Percentiles rank a stretch among this genome's conserved stretches.
These are phyloP conservation scores for Synanthedon myopaeformis DNA, from an alignment of 2,888 invertebrate genomes.

Conservation along the genomic window DNA sequence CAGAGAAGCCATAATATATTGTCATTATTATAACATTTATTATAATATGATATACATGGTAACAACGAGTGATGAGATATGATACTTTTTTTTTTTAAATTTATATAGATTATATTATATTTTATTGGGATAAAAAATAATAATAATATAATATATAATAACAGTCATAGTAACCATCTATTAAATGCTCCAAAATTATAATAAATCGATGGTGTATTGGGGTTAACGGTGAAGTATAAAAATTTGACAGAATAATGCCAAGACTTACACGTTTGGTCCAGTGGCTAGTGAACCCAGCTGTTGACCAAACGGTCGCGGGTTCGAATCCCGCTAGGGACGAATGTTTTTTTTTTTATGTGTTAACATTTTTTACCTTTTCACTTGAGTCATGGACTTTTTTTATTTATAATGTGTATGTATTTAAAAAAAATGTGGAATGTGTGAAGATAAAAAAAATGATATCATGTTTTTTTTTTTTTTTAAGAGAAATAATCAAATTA, in stretches of 20 bases:
- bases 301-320: too few relatives aligned
- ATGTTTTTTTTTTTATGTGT: too few relatives aligned
- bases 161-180: slow-evolving; percentile 30
- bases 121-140: slow-evolving; percentile 24
- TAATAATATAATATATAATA: slow-evolving; percentile 18
- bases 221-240: slow-evolving; percentile 43
- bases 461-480: too few relatives aligned
- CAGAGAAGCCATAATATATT: slow-evolving; percentile 47
- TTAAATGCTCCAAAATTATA: slow-evolving; percentile 30
- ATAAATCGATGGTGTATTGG: slow-evolving; percentile 22
- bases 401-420: too few relatives aligned
- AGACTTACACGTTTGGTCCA: too few relatives aligned
- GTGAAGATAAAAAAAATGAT: too few relatives aligned
- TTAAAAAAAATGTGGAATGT: too few relatives aligned
- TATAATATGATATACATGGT: slow-evolving; percentile 17
- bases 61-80: slow-evolving; percentile 49
- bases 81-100: slow-evolving; percentile 25
- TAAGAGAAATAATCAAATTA: too few relatives aligned
- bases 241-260: slow-evolving; percentile 45
- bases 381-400: too few relatives aligned
- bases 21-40: slow-evolving; percentile 57
- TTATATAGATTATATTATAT: slow-evolving; percentile 38
- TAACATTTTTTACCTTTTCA: too few relatives aligned
- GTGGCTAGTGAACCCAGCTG: too few relatives aligned
- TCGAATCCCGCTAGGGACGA: too few relatives aligned